Conservation (phyloP, 2,113 vertebrate genomes). For the Cryptomyrus ogoouensis region DNA sequence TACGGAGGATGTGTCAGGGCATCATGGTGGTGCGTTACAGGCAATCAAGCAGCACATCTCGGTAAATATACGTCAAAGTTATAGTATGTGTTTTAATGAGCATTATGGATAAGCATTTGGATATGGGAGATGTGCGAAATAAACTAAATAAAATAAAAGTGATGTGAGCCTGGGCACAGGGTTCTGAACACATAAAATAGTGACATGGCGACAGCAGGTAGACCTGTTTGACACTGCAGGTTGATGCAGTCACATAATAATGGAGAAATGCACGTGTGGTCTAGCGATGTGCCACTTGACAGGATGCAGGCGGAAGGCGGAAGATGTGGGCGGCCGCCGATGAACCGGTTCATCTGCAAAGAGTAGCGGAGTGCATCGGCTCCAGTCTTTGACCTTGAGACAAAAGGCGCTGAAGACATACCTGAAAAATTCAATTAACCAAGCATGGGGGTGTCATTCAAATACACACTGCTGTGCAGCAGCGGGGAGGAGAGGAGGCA, state of each 20-base stretch:
- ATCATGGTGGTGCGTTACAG: background rate
- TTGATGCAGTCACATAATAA: background rate
- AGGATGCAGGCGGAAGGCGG: background rate
- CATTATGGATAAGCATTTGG: background rate
- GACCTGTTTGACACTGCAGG: background rate
- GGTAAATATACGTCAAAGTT: background rate
- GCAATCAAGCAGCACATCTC: background rate
- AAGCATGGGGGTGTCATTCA: background rate
- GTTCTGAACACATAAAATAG: background rate
- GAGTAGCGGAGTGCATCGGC: background rate
- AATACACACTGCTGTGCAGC: conserved; percentile 8
- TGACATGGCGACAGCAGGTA: background rate
- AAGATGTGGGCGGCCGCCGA: background rate
- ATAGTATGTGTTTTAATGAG: background rate
- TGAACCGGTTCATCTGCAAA: background rate
- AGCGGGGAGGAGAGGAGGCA: background rate
- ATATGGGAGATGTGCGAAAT: background rate
- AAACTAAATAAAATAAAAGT: background rate
- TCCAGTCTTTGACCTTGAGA: background rate
- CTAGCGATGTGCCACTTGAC: background rate
- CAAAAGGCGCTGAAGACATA: background rate
- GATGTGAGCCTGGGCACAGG: background rate
- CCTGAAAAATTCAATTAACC: background rate
- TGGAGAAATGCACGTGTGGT: background rate
- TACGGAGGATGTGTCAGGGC: background rate